Evolutionary conservation across 1,140 invertebrate species (phyloP), one percentile per base, ranked within the genome.

Genomic region (Drosophila parvula): DNA sequence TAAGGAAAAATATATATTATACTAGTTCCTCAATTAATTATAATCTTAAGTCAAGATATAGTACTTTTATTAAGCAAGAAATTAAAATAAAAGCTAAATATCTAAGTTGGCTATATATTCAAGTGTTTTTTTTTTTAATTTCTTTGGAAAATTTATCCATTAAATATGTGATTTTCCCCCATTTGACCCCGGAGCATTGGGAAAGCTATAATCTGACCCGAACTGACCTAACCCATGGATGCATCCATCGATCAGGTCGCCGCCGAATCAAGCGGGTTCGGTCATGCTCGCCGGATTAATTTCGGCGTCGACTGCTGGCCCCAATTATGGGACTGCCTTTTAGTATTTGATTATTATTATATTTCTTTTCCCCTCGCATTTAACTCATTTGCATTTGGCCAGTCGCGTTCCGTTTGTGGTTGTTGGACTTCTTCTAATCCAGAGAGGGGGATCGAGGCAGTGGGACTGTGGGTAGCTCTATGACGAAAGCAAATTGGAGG

Each of bases 281-380:
- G 57, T 57, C 41, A 56, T 58, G 68, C 68, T 34, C 51, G 27
- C 28, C 60, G 73, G 60, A 75, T 75, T 64, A 59, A 65, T 75
- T 59, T 68, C 32, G 45, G 12, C 36, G 40, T 5, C 48, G 10
- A 0, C 28, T 18, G 38, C 48, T 55, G 80, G 58, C 64, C 75
- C 75, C 74, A 74, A 82, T 81, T 79, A 73, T 77, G 65, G 69
- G 69, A 65, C 70, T 67, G 73, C 56, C 60, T 61, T 58, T 74
- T 70, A 74, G 78, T 81, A 50, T 56, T 60, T 61, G 65, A 38
- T 60, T 82, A 74, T 83, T 83, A 76, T 48, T 56, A 64, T 76
- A n/a, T 67, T 84, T 70, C 60, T 44, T 56, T 38, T 47, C 36
- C 70, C 9, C 28, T 50, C 53, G 60, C 30, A 45, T 45, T 60